Evolutionary conservation across 2,113 vertebrate genomes (phyloP), one percentile per base, ranked within the genome.

Genomic region (Halichoerus grypus): DNA sequence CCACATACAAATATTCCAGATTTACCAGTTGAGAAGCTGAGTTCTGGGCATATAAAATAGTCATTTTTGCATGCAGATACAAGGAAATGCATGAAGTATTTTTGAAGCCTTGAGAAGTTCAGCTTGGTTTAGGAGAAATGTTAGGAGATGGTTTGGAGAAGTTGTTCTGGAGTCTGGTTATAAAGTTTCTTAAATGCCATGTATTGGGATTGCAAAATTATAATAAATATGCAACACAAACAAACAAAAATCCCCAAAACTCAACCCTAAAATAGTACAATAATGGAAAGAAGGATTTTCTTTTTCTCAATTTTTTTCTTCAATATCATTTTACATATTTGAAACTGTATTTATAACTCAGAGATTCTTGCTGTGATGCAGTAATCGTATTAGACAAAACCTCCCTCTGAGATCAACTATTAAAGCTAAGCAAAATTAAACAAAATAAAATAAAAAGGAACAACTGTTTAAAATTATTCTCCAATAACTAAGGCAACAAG

Each of bases 31-130:
- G 26, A 83, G 14, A 63, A 61, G 6, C 5, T 96, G 91, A 39
- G 33, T 36, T 83, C n/a, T 96, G 6, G 10, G 36, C 3, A 77
- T 53, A 88, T 82, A 82, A 94, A 97, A 49, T 55, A 63, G 28
- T 8, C 46, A 46, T 46, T 46, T 46, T 46, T 46, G 46, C n/a
- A 80, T 51, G 2, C 11, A 88, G 3, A 28, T 51, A 87, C 39
- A 3, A 91, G 39, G 16, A 88, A 74, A 94, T 80, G 6, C 1
- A 31, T 86, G 28, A 65, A 86, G 51, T 77, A 90, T 53, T 72
- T 88, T 88, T 63, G 53, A 92, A 63, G 86, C 22, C 28, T 92
- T 49, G 71, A 95, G 39, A 85, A 80, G 1, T 91, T 91, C 22
- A 82, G 15, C 24, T 77, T 84, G 33, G 4, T 53, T 95, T 61